These are phyloP conservation scores for Cardiocondyla obscurior DNA, from an alignment of 1,140 invertebrate species.

Conservation along the genomic window DNA sequence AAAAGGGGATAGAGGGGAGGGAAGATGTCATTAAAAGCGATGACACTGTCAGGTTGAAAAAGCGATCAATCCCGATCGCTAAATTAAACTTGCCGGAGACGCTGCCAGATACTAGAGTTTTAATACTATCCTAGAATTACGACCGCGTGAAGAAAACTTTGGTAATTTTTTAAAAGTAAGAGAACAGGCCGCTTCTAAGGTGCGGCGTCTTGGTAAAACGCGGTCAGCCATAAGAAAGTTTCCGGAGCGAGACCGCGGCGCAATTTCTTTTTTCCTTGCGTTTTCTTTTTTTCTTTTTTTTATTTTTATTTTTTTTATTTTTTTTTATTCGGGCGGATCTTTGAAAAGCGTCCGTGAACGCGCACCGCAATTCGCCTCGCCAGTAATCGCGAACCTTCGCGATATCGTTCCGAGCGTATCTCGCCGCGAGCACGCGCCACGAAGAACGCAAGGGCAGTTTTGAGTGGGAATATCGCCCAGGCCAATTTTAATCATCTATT, in stretches of 20 bases:
- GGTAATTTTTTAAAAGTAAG: conserved; percentile 50
- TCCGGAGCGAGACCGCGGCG: not conserved
- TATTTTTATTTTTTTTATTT: not conserved
- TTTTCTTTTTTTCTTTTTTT: not conserved
- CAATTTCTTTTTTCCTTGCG: not conserved
- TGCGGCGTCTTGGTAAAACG: conserved; percentile 23
- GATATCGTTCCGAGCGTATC: not conserved
- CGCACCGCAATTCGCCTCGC: not conserved
- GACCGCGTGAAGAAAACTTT: conserved; percentile 29
- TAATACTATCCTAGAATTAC: conserved; percentile 54
- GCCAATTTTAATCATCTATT: conserved; percentile 36
- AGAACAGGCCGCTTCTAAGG: conserved; percentile 10
- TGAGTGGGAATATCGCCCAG: not conserved
- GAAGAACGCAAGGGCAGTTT: not conserved
- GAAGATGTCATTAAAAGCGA: conserved; percentile 18
- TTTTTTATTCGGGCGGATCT: conserved; percentile 14
- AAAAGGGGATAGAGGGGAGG: not conserved
- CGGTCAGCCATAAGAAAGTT: conserved; percentile 29
- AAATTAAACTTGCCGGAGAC: conserved; percentile 49
- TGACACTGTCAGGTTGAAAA: conserved; percentile 32
- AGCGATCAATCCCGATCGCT: conserved; percentile 48
- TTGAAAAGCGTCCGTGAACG: not conserved
- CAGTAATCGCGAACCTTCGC: not conserved
- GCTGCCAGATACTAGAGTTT: conserved; percentile 42
- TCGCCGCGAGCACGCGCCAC: not conserved